These are phyloP conservation scores for Ptilodon capucinus DNA, from an alignment of 2,888 invertebrate species.

Conservation along the genomic window DNA sequence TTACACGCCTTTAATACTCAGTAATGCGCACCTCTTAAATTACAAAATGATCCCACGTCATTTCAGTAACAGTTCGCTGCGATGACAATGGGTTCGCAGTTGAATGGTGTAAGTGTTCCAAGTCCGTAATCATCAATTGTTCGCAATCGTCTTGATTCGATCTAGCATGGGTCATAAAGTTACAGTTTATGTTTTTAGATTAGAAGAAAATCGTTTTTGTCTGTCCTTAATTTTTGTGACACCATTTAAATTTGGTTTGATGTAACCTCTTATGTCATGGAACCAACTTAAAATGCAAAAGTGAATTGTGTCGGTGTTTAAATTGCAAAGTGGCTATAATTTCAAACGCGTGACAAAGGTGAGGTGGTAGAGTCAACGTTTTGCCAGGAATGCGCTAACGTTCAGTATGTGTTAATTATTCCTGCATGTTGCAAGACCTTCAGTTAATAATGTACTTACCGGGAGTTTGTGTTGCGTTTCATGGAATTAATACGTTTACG, in stretches of 20 bases:
- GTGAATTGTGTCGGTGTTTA: background rate
- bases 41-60: constrained; percentile 45
- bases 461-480: constrained; percentile 18
- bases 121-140: constrained; percentile 56
- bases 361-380: constrained; percentile 34
- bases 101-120: constrained; percentile 38
- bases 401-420: constrained; percentile 38
- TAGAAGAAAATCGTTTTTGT: background rate
- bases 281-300: background rate
- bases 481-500: constrained; percentile 23
- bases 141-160: constrained; percentile 28
- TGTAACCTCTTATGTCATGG: background rate
- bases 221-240: background rate
- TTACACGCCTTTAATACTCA: constrained; percentile 16
- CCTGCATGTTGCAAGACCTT: constrained; percentile 36
- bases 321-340: background rate
- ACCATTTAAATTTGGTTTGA: background rate
- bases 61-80: constrained; percentile 37
- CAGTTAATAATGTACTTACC: constrained; percentile 8
- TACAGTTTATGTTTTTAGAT: constrained; percentile 2
- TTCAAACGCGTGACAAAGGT: constrained; percentile 3
- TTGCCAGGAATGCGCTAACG: constrained; percentile 38
- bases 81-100: constrained; percentile 47
- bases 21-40: constrained; percentile 25
- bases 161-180: constrained; percentile 15